A percentile compares a stretch with the other conserved stretches of the same genome.
Conservation (phyloP, 1,140 invertebrate genomes). For the Anoplolepis gracilipes region DNA sequence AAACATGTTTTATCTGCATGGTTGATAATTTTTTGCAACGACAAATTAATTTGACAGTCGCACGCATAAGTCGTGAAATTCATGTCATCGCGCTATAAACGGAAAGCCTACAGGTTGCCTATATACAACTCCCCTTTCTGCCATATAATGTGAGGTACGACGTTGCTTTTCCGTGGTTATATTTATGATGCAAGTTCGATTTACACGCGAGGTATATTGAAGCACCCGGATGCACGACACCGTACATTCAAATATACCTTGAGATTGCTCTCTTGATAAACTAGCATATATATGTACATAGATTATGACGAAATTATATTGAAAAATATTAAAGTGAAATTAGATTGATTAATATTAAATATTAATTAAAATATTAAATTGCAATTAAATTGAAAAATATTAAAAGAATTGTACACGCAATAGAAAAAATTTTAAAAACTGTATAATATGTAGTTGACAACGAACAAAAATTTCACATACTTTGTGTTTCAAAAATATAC, state of each 20-base stretch:
- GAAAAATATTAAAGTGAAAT: no score
- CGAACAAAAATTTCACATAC: neutral
- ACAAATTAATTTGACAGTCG: constrained; percentile 52
- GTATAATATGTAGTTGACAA: neutral
- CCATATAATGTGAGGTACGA: constrained; percentile 24
- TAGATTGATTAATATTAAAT: no score
- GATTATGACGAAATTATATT: neutral
- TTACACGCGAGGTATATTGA: constrained; percentile 64
- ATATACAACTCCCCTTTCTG: constrained; percentile 19
- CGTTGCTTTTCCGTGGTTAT: constrained; percentile 43
- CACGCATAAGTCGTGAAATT: constrained; percentile 47
- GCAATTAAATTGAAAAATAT: neutral
- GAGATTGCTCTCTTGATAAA: neutral
- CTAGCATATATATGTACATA: neutral
- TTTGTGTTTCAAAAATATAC: no score
- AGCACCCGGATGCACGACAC: constrained; percentile 56
- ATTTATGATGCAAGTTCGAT: constrained; percentile 52
- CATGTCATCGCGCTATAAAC: constrained; percentile 37
- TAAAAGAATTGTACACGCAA: neutral
- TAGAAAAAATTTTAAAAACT: neutral
- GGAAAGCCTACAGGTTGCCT: constrained; percentile 26
- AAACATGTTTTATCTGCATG: constrained; percentile 6
- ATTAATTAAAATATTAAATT: no score
- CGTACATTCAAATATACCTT: neutral
- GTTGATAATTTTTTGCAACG: constrained; percentile 12